Evolutionary conservation across 1,140 invertebrate genomes (phyloP), one percentile per base, ranked within the genome.

Genomic region (Neoseiulus cucumeris): DNA sequence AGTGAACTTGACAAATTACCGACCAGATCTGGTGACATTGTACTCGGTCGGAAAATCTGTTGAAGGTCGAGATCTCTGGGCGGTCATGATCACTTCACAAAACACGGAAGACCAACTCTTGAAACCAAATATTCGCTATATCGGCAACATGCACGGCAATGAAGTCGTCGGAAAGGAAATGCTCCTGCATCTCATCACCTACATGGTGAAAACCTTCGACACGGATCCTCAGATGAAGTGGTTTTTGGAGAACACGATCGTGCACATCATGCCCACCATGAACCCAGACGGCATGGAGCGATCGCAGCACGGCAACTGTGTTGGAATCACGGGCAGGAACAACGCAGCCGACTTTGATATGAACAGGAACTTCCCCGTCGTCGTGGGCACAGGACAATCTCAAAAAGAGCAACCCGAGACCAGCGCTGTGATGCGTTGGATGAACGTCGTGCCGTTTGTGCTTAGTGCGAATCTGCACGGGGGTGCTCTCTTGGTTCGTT

Each of bases 31-130:
- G 64, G 90, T 86, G 25, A 89, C 86, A 0, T 77, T 93, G 2
- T 93, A 93, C 76, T 90, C 87, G 20, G 90, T 93, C 69, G 91
- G 90, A 66, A 91, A 91, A 77, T 91, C 89, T 64, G 87, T 91
- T 1, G 85, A 92, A 83, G 87, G 86, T 68, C 82, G 89, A 33
- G 89, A 94, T 72, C 80, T 96, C 17, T 95, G 91, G 91, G 91
- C 94, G 28, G 85, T 95, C 83, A 88, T 94, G 51, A 86, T 96
- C 18, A 89, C 89, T 0, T 83, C 84, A 42, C 91, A 84, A 44
- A 90, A 85, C 0, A 86, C 86, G 74, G 88, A 88, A 75, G 90
- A 90, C 75, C 89, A 88, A 83, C 83, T 93, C 68, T 85, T 88
- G 42, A 89, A 89, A 72, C 89, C 89, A 2, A 87, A 92, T 73